Evolutionary conservation across 2,113 vertebrate genomes (phyloP), one percentile per base, ranked within the genome.

Genomic region (Deroptyus accipitrinus): DNA sequence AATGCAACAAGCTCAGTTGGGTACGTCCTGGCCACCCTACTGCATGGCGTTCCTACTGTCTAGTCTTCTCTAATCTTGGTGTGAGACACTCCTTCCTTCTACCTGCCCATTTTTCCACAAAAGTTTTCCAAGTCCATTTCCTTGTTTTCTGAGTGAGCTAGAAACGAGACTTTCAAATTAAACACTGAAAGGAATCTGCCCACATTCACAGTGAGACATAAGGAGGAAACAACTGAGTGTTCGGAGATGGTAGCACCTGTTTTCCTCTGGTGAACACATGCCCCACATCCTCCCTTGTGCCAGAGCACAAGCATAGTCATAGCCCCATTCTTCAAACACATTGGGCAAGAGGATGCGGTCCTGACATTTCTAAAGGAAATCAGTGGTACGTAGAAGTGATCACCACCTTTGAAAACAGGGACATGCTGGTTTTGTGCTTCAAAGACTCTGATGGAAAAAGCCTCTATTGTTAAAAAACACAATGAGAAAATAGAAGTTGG

Each of bases 41-140:
- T 70, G 33, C 41, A 57, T 76, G 15, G 23, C n/a, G 33, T 20
- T 74, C 49, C 48, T 87, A 66, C 4, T 46, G 18, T 19, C 79
- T 55, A 17, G 13, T 42, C 44, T 69, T 73, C 77, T 69, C 31
- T 35, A 25, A 77, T 59, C 61, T 75, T 84, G 37, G n/a, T 78
- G 84, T 13, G 62, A 87, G 44, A 64, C 27, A 62, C 31, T 62
- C 44, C 18, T 66, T 83, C 83, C 37, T 89, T 69, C 54, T 70
- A 25, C 31, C 42, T 86, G 20, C 12, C 27, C n/a, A 64, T 16
- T 84, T 90, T 73, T 44, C 59, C 52, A 63, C 4, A 7, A 81
- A 66, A 17, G 15, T 24, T 85, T 72, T 90, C 75, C 70, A 68
- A 94, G 48, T 51, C 48, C 11, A 64, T 86, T 93, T 95, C 55